Conservation (phyloP, 30 jellyfish, hydroid and myxozoan genomes). For the Chrysaora quinquecirrha region DNA sequence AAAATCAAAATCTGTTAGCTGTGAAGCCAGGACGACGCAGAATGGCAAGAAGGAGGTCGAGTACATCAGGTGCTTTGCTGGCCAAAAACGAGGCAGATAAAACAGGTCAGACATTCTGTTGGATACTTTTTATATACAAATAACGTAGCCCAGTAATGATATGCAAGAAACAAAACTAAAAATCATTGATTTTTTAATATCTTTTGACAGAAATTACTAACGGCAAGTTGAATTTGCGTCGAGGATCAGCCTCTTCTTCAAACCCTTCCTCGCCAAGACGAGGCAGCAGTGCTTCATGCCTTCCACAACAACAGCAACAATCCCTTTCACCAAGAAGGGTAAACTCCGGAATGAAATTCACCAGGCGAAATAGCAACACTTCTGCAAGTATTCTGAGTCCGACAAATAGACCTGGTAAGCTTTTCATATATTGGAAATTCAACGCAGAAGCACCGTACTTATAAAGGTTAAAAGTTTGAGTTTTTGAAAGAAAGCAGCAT, state of each 20-base stretch:
- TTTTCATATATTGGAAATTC: no score
- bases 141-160: neutral
- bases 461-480: neutral
- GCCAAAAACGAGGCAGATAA: neutral
- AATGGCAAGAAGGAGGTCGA: slow-evolving; percentile 47
- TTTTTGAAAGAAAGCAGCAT: neutral
- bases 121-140: neutral
- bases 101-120: neutral
- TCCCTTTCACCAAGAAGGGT: slow-evolving; percentile 64
- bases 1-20: slow-evolving; percentile 27
- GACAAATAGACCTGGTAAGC: slow-evolving; percentile 38
- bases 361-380: slow-evolving; percentile 64
- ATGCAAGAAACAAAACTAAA: neutral
- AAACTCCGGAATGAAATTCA: slow-evolving; percentile 1
- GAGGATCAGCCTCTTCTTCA: slow-evolving; percentile 38
- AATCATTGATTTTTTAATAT: neutral
- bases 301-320: slow-evolving; percentile 10
- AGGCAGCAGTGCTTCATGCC: slow-evolving; percentile 16
- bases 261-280: slow-evolving; percentile 56
- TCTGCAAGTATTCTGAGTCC: slow-evolving; percentile 50
- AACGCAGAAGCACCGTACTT: no score
- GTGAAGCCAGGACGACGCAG: slow-evolving; percentile 7
- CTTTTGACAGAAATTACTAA: neutral
- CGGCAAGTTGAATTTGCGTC: slow-evolving; percentile 5
- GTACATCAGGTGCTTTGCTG: slow-evolving; percentile 64